Percentiles rank a stretch among this genome's conserved stretches.
These are phyloP conservation scores for Sinopyrophorus schimmeli DNA, from an alignment of 2,888 invertebrate species.

Conservation along the genomic window DNA sequence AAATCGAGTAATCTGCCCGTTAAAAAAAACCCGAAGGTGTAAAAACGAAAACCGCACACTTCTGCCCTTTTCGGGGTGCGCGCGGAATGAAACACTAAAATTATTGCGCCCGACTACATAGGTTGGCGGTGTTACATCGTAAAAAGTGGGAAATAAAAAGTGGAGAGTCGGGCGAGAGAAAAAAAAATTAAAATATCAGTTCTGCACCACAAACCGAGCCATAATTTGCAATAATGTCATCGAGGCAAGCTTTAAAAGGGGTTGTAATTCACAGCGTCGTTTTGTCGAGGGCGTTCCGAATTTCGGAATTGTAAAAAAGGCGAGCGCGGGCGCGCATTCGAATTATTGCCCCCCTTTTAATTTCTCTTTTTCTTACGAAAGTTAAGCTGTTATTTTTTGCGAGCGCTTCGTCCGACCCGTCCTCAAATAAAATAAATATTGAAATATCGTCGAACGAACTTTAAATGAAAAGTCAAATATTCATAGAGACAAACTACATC, in stretches of 20 bases:
- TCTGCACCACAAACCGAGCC: constrained; percentile 21
- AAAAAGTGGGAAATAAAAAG: constrained; percentile 18
- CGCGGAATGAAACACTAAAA: too few relatives aligned
- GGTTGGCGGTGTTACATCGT: too few relatives aligned
- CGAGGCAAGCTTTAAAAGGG: constrained; percentile 29
- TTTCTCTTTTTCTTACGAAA: neutral
- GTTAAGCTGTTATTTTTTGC: neutral
- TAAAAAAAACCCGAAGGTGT: too few relatives aligned
- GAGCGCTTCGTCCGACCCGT: neutral
- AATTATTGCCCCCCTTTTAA: constrained; percentile 11
- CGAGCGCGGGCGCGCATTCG: constrained; percentile 5
- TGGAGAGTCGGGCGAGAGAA: too few relatives aligned
- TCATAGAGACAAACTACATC: neutral
- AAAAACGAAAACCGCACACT: too few relatives aligned
- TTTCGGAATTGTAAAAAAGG: constrained; percentile 13
- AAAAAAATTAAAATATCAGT: constrained; percentile 25
- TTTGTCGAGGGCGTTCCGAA: constrained; percentile 32
- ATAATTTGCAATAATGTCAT: constrained; percentile 32
- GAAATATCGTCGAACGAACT: neutral
- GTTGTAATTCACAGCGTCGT: constrained; percentile 37
- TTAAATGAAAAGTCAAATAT: neutral
- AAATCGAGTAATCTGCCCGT: too few relatives aligned
- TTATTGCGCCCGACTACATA: constrained; percentile 6
- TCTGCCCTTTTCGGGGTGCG: too few relatives aligned
- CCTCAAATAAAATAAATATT: neutral